Evolutionary conservation across 1,140 invertebrate species (phyloP).

Genomic region (Reticulitermes speratus): DNA sequence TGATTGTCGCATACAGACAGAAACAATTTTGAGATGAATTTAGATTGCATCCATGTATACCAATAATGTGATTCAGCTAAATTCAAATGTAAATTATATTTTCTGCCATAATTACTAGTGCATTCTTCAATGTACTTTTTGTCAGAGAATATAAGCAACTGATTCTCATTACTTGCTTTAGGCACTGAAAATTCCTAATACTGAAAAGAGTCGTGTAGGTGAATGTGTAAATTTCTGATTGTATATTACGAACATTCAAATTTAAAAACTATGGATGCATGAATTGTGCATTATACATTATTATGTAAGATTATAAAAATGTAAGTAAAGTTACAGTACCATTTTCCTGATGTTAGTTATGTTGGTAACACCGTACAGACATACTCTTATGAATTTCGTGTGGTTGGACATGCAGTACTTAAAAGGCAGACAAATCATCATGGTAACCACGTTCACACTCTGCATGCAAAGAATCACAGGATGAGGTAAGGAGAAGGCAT

Average conservation of each 20-base stretch:
- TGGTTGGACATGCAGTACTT: conserved; percentile 49
- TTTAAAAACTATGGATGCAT: no score
- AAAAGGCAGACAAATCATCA: background rate
- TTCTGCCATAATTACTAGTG: no score
- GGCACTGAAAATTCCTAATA: no score
- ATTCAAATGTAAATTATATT: background rate
- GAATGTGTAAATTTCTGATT: no score
- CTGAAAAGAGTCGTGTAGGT: no score
- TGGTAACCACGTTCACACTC: background rate
- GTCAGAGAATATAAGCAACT: no score
- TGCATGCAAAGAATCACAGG: background rate
- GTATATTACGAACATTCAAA: no score
- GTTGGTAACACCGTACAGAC: conserved; percentile 56
- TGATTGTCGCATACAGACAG: conserved; percentile 22
- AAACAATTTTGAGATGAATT: background rate
- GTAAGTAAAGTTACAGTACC: background rate
- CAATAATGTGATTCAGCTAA: background rate
- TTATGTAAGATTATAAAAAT: no score
- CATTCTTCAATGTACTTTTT: no score
- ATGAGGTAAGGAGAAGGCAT: conserved; percentile 23
- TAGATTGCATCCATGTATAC: background rate
- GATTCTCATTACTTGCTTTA: no score
- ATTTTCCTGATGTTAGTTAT: conserved; percentile 46
- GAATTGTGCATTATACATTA: no score
- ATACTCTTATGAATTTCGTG: conserved; percentile 54